phyloP scores from a whole-genome alignment of 2,113 vertebrate species.

The Chlorocebus sabaeus region DNA sequence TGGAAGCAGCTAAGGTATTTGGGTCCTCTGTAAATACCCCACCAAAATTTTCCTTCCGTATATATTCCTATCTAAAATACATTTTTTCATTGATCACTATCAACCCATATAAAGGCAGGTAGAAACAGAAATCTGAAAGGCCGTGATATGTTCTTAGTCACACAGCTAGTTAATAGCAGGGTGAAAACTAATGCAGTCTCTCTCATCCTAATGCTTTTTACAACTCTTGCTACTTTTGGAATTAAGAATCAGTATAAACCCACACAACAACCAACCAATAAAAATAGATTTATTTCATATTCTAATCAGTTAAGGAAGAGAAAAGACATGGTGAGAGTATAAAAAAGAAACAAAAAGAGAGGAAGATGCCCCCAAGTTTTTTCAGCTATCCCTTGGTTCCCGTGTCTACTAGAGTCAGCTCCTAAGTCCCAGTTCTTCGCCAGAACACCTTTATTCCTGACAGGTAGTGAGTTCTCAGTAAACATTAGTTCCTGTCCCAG shows the following conservation, averaged over 20 bases:
- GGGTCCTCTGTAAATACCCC: not conserved
- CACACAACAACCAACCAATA: not conserved
- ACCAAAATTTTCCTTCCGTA: conserved; percentile 16
- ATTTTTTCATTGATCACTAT: not conserved
- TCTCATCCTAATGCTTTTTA: conserved; percentile 25
- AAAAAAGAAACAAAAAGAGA: not conserved
- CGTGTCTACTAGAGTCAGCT: not conserved
- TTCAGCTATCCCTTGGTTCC: not conserved
- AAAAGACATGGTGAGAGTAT: not conserved
- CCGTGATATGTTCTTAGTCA: not conserved
- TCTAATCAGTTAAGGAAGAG: not conserved
- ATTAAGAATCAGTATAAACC: conserved; percentile 14
- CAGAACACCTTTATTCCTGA: not conserved
- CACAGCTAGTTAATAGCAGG: not conserved
- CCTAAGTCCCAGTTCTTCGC: not conserved
- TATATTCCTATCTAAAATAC: conserved; percentile 13
- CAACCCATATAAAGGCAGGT: not conserved
- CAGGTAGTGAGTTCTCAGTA: not conserved
- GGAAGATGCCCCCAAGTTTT: not conserved
- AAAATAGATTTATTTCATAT: conserved; percentile 24
- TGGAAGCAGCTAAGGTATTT: conserved; percentile 16
- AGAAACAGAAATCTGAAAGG: conserved; percentile 16
- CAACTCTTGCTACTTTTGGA: not conserved
- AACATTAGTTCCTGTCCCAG: not conserved
- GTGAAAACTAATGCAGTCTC: not conserved